Evolutionary conservation across 2,113 vertebrate species (phyloP).

Genomic region (Lamprotornis superbus): DNA sequence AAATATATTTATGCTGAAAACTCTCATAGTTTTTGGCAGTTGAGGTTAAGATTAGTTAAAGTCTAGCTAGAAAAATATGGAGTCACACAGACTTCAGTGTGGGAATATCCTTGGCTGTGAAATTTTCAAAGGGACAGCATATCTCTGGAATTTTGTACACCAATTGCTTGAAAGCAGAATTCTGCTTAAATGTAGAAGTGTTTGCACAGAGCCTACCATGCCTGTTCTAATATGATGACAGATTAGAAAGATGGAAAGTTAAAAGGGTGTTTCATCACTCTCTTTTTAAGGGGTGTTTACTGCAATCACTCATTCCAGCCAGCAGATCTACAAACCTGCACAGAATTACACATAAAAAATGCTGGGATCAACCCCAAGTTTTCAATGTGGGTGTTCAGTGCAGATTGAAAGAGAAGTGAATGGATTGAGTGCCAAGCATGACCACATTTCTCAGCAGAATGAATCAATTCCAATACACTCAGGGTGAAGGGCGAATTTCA

Average conservation of each 20-base stretch:
- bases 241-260: not conserved
- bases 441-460: not conserved
- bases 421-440: not conserved
- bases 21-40: not conserved
- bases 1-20: not conserved
- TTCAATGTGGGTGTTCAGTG: not conserved
- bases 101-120: not conserved
- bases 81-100: not conserved
- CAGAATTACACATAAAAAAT: not conserved
- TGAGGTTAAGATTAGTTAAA: not conserved
- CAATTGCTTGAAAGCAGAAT: not conserved
- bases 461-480: slow-evolving; percentile 12
- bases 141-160: not conserved
- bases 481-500: slow-evolving; percentile 21
- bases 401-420: not conserved
- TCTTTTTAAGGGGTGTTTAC: not conserved
- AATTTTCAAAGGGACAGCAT: not conserved
- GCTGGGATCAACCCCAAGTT: not conserved
- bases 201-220: not conserved
- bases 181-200: not conserved
- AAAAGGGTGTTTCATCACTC: not conserved
- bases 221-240: not conserved
- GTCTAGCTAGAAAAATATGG: not conserved
- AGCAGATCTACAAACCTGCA: not conserved
- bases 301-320: not conserved